Percentiles rank a stretch among this genome's conserved stretches.
phyloP scores from a whole-genome alignment of 1,140 invertebrate genomes.

The Bombus haemorrhoidalis region DNA sequence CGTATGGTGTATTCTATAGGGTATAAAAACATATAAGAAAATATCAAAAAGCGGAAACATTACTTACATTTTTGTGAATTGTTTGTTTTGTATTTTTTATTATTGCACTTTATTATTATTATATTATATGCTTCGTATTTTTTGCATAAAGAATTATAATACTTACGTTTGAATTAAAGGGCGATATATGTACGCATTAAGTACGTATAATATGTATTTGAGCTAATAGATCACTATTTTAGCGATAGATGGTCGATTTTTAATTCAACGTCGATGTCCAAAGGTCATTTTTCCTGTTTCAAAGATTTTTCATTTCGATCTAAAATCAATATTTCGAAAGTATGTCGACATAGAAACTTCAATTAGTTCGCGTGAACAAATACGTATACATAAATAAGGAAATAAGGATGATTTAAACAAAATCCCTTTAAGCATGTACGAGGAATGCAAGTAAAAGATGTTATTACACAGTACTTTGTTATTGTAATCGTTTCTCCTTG shows the following conservation, averaged over 20 bases:
- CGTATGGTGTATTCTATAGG: too few relatives aligned
- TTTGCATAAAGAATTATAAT: background rate
- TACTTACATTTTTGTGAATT: background rate
- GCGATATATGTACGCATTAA: too few relatives aligned
- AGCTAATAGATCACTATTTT: background rate
- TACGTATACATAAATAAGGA: background rate
- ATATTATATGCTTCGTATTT: background rate
- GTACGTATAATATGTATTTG: too few relatives aligned
- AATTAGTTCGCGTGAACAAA: too few relatives aligned
- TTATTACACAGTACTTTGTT: slow-evolving; percentile 2
- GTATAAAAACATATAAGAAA: too few relatives aligned
- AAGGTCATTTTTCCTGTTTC: background rate
- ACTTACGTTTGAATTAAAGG: background rate
- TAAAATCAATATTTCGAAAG: background rate
- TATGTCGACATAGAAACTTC: background rate
- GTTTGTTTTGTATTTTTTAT: background rate
- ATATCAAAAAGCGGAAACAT: background rate
- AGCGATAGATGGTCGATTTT: background rate
- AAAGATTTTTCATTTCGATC: background rate
- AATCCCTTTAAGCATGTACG: background rate
- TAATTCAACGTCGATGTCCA: background rate
- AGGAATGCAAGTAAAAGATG: background rate
- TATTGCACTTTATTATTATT: too few relatives aligned
- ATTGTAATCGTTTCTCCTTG: slow-evolving; percentile 1
- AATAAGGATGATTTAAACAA: background rate